Percentiles rank a stretch among this genome's conserved stretches.
Evolutionary conservation across 1,140 invertebrate species (phyloP).

Genomic region (Andricus grossulariae): DNA sequence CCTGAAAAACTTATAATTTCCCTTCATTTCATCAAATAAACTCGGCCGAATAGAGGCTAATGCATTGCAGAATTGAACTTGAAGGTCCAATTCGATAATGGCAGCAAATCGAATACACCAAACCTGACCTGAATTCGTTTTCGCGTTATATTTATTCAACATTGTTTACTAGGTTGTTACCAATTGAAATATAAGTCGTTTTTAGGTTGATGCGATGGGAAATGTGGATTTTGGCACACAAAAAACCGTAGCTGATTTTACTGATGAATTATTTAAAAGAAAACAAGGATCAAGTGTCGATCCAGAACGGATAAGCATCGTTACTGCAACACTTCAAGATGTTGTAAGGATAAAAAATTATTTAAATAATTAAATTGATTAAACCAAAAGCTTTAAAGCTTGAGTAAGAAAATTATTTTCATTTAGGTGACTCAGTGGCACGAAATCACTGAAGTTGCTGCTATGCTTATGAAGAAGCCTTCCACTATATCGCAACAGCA

Average conservation of each 20-base stretch:
- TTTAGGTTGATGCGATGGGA: background rate
- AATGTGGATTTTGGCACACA: background rate
- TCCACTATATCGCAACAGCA: slow-evolving; percentile 52
- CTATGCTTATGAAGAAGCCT: slow-evolving; percentile 60
- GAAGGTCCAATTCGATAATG: too few species aligned
- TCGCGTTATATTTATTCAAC: too few species aligned
- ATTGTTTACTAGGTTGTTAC: too few species aligned
- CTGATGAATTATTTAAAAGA: background rate
- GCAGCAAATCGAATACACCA: too few species aligned
- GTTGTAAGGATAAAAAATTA: slow-evolving; percentile 56
- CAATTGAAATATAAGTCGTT: too few species aligned
- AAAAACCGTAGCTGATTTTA: background rate
- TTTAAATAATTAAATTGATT: background rate
- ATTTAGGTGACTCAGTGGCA: slow-evolving; percentile 65
- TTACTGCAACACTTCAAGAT: slow-evolving; percentile 63
- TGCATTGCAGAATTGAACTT: too few species aligned
- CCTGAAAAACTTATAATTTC: too few species aligned
- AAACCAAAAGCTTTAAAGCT: too few species aligned
- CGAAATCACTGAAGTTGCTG: slow-evolving; percentile 63
- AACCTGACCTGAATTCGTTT: too few species aligned
- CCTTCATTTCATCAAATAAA: too few species aligned
- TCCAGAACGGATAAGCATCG: slow-evolving; percentile 57
- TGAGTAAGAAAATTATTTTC: slow-evolving; percentile 6
- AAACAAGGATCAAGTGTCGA: slow-evolving; percentile 22
- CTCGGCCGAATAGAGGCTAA: too few species aligned